Evolutionary conservation across 2,797 vertebrate species (phyloP), one percentile per base, ranked within the genome.

Genomic region (Xerus rutilus): DNA sequence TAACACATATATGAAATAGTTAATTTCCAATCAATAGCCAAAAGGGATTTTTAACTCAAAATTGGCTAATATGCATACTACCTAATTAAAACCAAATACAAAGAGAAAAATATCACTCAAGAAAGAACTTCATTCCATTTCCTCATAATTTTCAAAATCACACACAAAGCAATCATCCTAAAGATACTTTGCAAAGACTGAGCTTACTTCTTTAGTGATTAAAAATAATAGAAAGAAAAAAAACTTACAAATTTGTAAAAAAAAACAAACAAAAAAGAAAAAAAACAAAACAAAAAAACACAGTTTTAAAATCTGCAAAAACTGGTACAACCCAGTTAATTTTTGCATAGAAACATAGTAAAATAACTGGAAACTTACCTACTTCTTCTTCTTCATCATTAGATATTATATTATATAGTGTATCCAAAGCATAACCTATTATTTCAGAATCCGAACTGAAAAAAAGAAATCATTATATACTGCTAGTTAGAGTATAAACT

Each of bases 361-460:
- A 96, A 97, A 35, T 74, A 79, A 84, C 69, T 47, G 18, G 45
- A 96, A 6, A 82, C 98, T 97, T 99, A 99, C 99, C 99, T 99
- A 99, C 99, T 95, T 99, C 99, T 97, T 99, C 99, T 97, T 99
- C 99, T 76, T 99, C 99, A 89, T 99, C 99, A 93, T 99, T 99
- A 91, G 99, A 99, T 98, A 99, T 99, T 96, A 99, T 98, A 97
- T 99, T 99, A 99, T 99, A 99, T 49, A 99, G 98, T 0, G 99
- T 99, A 98, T 99, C 99, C 99, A 99, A 99, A 98, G 99, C 99
- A 97, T 99, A 99, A 97, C 99, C 99, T 86, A 99, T 99, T 98
- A 99, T 99, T 99, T 99, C 99, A 94, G 99, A 99, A 99, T 99
- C 99, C 57, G 99, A 99, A 97, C 99, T 99, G 98, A 97, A 98